Percentiles rank a stretch among this genome's conserved stretches.
These are phyloP conservation scores for Leiothrix lutea DNA, from an alignment of 2,113 vertebrate genomes.

Conservation along the genomic window DNA sequence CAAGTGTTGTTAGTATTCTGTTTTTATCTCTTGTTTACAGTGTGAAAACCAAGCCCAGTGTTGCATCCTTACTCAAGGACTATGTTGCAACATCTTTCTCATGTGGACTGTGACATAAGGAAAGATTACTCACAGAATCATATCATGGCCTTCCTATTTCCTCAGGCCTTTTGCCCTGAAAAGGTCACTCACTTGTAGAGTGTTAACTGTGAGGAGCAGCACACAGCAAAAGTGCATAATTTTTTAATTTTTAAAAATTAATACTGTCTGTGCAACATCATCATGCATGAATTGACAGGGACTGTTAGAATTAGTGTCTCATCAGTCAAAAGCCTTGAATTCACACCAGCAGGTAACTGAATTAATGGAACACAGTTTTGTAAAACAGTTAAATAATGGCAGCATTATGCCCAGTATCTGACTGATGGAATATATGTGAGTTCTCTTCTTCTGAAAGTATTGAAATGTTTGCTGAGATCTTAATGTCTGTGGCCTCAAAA, in stretches of 20 bases:
- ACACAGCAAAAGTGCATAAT: neutral
- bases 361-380: neutral
- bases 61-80: neutral
- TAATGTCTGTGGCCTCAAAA: neutral
- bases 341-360: neutral
- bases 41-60: neutral
- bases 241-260: neutral
- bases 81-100: neutral
- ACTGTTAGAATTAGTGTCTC: neutral
- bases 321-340: neutral
- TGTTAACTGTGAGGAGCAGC: neutral
- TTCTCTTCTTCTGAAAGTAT: neutral
- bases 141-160: neutral
- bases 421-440: neutral
- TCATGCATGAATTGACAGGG: neutral
- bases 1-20: neutral
- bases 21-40: neutral
- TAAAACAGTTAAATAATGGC: neutral
- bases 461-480: neutral
- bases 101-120: neutral
- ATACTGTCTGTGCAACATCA: neutral
- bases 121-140: neutral
- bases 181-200: neutral
- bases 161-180: neutral
- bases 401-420: neutral